Conservation (phyloP, 2,113 vertebrate genomes). For the Anseranas semipalmata region DNA sequence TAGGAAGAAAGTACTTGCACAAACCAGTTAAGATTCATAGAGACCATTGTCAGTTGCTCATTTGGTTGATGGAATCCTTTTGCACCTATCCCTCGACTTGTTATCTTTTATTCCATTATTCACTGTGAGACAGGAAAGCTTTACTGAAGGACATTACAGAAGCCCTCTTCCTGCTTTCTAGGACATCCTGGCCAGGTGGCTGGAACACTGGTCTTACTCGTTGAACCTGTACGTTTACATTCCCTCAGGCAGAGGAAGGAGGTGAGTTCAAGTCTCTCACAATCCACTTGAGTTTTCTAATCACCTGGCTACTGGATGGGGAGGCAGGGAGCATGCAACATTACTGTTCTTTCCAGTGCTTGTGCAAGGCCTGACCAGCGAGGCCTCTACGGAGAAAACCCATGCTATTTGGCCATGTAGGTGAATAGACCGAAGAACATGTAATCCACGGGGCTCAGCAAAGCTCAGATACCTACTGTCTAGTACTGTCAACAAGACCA, state of each 20-base stretch:
- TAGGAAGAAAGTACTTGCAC: background rate
- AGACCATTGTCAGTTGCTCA: background rate
- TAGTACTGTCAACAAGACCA: background rate
- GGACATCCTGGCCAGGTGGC: background rate
- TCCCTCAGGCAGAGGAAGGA: background rate
- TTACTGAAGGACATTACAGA: background rate
- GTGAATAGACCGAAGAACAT: background rate
- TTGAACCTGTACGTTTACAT: background rate
- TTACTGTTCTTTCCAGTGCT: background rate
- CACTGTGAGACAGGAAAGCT: background rate
- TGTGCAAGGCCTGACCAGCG: background rate
- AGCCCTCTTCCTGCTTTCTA: background rate
- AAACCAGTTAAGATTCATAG: background rate
- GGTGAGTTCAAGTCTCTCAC: background rate
- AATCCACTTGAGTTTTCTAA: background rate
- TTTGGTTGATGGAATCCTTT: background rate
- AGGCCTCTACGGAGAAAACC: accelerated
- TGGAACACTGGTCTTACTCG: background rate
- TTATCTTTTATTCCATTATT: background rate
- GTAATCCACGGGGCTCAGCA: background rate
- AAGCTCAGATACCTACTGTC: background rate
- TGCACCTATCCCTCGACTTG: background rate
- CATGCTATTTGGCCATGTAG: background rate
- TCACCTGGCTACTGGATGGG: background rate
- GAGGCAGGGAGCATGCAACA: background rate